Evolutionary conservation across 2,113 vertebrate genomes (phyloP).

Genomic region (Romanogobio albipinnatus): DNA sequence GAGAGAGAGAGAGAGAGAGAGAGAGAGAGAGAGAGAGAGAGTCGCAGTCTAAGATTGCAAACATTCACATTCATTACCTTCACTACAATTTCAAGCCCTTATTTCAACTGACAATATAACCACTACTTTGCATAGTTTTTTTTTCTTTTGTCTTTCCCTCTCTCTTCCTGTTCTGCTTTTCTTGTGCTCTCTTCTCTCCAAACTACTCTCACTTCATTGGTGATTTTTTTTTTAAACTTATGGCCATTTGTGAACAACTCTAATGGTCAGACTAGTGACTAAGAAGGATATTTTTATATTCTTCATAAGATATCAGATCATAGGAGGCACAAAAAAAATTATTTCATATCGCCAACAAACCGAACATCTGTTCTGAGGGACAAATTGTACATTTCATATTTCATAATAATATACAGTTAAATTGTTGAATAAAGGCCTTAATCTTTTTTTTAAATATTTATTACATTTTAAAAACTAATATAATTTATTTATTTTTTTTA

Average conservation of each 20-base stretch:
- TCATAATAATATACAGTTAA: background rate
- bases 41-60: constrained; percentile 19
- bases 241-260: constrained; percentile 31
- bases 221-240: constrained; percentile 38
- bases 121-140: constrained; percentile 6
- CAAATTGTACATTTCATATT: background rate
- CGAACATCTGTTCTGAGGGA: background rate
- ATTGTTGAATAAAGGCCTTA: background rate
- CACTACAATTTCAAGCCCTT: constrained; percentile 51
- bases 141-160: background rate
- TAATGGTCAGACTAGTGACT: background rate
- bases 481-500: too few species aligned
- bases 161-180: background rate
- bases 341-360: background rate
- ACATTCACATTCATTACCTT: constrained; percentile 48
- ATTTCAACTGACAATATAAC: constrained; percentile 49
- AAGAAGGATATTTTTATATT: background rate
- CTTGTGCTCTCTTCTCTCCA: background rate
- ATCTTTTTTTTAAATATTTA: background rate
- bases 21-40: too few species aligned
- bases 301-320: background rate
- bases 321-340: background rate
- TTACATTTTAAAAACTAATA: background rate
- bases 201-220: constrained; percentile 11
- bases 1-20: too few species aligned